Evolutionary conservation across 2,113 vertebrate genomes (phyloP).

Genomic region (Eonycteris spelaea): DNA sequence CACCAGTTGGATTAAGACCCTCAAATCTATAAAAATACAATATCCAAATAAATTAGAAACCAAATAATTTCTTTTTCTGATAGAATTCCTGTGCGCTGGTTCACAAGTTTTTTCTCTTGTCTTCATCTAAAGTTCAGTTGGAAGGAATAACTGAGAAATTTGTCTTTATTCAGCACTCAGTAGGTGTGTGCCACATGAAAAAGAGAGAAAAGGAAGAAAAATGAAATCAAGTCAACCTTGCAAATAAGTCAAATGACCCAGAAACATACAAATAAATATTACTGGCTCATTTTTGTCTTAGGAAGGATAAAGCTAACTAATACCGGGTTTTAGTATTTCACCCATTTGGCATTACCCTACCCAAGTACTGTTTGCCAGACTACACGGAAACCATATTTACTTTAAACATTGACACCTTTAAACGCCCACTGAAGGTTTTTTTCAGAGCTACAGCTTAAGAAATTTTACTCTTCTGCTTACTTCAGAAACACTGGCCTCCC

Average conservation of each 20-base stretch:
- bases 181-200: background rate
- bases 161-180: background rate
- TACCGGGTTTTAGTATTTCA: background rate
- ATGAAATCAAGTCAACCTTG: background rate
- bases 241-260: background rate
- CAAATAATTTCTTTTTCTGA: background rate
- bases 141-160: background rate
- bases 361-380: background rate
- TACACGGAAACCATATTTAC: background rate
- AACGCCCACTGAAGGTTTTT: background rate
- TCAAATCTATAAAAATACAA: background rate
- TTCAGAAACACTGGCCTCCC: background rate
- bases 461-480: background rate
- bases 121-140: background rate
- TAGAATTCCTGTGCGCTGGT: background rate
- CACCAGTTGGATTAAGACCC: background rate
- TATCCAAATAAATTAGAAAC: conserved; percentile 12
- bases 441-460: background rate
- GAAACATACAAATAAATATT: background rate
- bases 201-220: background rate
- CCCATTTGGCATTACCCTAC: background rate
- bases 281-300: background rate
- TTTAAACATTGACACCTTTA: background rate
- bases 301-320: background rate
- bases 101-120: background rate